Evolutionary conservation across 2,888 invertebrate species (phyloP).

Genomic region (Platerodrilus igneus): DNA sequence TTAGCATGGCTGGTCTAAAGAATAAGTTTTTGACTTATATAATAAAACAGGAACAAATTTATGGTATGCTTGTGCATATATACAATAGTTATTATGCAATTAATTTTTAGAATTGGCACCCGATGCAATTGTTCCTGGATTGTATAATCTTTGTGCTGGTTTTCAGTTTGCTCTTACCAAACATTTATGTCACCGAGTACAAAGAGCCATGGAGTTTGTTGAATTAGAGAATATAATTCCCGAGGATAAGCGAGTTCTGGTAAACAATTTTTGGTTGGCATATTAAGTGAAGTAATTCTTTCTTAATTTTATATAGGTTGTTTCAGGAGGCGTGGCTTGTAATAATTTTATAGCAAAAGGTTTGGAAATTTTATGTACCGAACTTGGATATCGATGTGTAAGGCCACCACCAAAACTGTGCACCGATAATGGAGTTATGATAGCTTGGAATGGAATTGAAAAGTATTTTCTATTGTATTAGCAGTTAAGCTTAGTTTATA

Average conservation of each 20-base stretch:
- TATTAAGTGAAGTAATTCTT: constrained; percentile 8
- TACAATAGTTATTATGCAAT: too few species aligned
- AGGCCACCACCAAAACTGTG: constrained; percentile 82
- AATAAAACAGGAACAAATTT: constrained; percentile 21
- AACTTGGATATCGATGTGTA: constrained; percentile 60
- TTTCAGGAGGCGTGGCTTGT: constrained; percentile 96
- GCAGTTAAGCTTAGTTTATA: constrained; percentile 1
- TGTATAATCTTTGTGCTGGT: constrained; percentile 80
- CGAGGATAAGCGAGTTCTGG: constrained; percentile 54
- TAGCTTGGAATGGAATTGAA: constrained; percentile 97
- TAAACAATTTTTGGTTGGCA: constrained; percentile 38
- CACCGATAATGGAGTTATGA: constrained; percentile 98
- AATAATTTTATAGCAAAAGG: constrained; percentile 76
- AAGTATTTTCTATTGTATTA: constrained; percentile 47
- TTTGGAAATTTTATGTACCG: constrained; percentile 62
- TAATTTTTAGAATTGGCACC: constrained; percentile 52
- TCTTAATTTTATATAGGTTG: constrained; percentile 55
- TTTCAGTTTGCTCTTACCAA: constrained; percentile 69
- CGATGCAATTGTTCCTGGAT: constrained; percentile 68
- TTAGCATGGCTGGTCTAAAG: constrained; percentile 84
- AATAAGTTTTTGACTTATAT: constrained; percentile 51
- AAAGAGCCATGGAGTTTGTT: constrained; percentile 77
- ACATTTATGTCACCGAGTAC: constrained; percentile 77
- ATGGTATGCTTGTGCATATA: constrained; percentile 22
- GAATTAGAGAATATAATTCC: constrained; percentile 59